A percentile compares a stretch with the other conserved stretches of the same genome.
phyloP scores from a whole-genome alignment of 2,113 vertebrate species.

The Serinus canaria region DNA sequence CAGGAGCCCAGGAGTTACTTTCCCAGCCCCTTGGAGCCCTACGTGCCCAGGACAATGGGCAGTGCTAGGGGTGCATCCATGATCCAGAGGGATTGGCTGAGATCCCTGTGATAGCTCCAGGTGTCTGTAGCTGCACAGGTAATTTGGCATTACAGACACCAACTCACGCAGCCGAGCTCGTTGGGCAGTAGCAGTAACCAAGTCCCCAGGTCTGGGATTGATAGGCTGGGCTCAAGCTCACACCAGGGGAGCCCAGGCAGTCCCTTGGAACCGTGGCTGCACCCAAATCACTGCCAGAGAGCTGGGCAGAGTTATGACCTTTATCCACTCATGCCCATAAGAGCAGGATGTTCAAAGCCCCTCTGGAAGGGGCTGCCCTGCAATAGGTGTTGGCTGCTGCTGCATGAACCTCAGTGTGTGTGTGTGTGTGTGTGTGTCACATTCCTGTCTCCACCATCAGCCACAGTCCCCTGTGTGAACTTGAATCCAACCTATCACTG shows the following conservation, averaged over 20 bases:
- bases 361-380: not conserved
- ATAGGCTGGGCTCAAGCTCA: too few relatives aligned
- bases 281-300: not conserved
- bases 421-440: not conserved
- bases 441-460: not conserved
- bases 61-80: too few relatives aligned
- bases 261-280: not conserved
- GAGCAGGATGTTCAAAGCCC: not conserved
- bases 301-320: not conserved
- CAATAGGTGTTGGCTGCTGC: not conserved
- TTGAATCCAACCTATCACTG: not conserved
- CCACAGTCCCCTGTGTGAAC: not conserved
- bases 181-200: too few relatives aligned
- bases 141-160: too few relatives aligned
- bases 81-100: too few relatives aligned
- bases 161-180: too few relatives aligned
- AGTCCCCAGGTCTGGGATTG: too few relatives aligned
- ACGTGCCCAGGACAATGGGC: not conserved
- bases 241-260: not conserved
- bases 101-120: too few relatives aligned
- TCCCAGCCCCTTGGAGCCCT: constrained; percentile 56
- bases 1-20: constrained; percentile 43
- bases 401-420: not conserved
- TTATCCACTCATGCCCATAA: not conserved
- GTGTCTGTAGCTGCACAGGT: too few relatives aligned